Evolutionary conservation across 1,140 invertebrate species (phyloP).

Genomic region (Dendrolimus kikuchii): DNA sequence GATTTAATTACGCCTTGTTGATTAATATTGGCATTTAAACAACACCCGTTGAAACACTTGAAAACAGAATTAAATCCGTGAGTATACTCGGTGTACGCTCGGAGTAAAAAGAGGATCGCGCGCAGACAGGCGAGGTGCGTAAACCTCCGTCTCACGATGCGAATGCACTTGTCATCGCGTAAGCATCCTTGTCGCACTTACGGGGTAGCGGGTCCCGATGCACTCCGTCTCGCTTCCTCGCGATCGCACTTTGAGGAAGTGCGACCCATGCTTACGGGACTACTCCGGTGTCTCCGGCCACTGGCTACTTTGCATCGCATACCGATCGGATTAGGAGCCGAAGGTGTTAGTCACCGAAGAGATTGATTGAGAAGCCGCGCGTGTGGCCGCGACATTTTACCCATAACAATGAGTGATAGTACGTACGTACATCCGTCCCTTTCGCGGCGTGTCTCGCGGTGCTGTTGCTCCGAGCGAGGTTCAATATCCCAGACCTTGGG

Average conservation of each 20-base stretch:
- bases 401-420: constrained; percentile 69
- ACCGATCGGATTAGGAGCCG: constrained; percentile 45
- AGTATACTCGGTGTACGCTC: constrained; percentile 24
- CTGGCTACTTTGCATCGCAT: constrained; percentile 44
- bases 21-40: constrained; percentile 49
- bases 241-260: constrained; percentile 51
- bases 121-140: constrained; percentile 54
- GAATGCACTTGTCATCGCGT: constrained; percentile 39
- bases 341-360: constrained; percentile 41
- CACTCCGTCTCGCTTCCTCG: constrained; percentile 26
- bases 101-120: constrained; percentile 47
- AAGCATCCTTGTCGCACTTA: constrained; percentile 30
- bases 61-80: constrained; percentile 50
- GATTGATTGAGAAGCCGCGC: constrained; percentile 31
- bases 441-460: constrained; percentile 54
- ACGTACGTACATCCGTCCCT: constrained; percentile 60
- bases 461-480: constrained; percentile 58
- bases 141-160: constrained; percentile 47
- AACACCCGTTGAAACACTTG: constrained; percentile 30
- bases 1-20: constrained; percentile 49
- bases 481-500: constrained; percentile 69
- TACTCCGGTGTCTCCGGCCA: constrained; percentile 26
- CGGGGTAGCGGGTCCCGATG: constrained; percentile 7
- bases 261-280: constrained; percentile 42
- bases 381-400: constrained; percentile 59